Evolutionary conservation across 2,888 invertebrate species (phyloP), one percentile per base, ranked within the genome.

Genomic region (Steinernema hermaphroditum): DNA sequence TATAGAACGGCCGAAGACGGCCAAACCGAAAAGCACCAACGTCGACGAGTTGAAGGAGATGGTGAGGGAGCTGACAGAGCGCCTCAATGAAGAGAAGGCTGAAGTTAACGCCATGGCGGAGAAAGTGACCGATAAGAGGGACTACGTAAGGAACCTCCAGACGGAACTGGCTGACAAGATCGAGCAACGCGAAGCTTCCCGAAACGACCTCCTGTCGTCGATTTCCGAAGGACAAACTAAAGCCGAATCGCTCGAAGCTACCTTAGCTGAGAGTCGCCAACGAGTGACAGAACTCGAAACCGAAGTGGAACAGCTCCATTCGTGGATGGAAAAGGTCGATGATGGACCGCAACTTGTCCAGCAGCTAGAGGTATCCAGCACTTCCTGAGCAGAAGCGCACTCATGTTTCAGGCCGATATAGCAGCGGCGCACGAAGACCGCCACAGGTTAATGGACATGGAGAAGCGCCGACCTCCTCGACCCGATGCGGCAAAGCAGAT

Each of bases 1-100:
- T 50, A 72, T 24, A 19, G 76, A 78, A 44, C 74, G 86, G 1
- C 86, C 86, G n/a, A 83, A 82, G 74, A 86, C 86, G 37, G 82
- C 85, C 22, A 85, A 85, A 49, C 84, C 85, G 43, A 73, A 74
- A 49, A 80, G 76, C 41, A 78, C 73, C 0, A 75, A 83, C 68
- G 71, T 81, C 9, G 62, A 54, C 14, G 76, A 78, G 69, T 74
- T 83, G 27, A 78, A 78, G 72, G 43, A 57, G 4, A 78, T 79
- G 77, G 70, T 79, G 8, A 29, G 62, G 27, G 34, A 46, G 44
- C 76, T 75, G 74, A 73, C 70, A n/a, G 70, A 77, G 19, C 57
- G 75, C 24, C 69, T 80, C 9, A 69, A 69, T 62, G 74, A 80
- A 14, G 69, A 69, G 12, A 69, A 69, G 27, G 16, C 41, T 29